Base-by-base conservation (phyloP, 2,888 invertebrate genomes). In the Lepetodrilus schrolli region DNA sequence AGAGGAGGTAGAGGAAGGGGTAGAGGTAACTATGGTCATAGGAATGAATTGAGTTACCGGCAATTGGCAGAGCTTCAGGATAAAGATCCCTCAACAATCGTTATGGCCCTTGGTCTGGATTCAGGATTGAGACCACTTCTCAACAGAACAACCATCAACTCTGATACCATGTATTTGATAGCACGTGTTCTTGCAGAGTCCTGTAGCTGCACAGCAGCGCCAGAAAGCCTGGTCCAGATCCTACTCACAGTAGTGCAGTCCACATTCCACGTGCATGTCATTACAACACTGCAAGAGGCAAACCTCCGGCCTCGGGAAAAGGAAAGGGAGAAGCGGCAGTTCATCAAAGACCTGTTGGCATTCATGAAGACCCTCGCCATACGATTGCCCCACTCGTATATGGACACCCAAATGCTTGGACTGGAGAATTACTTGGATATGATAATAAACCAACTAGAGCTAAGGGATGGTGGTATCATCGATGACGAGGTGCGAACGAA, bases 51-150 rank as follows among this genome's bases (percentile, higher is more conserved):
- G 20, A 37, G 21, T 20, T 37, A 20, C 17, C 17, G 21, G n/a
- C 66, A 66, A 7, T n/a, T 66, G 43, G 21, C 20, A 23, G 66
- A 66, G 20, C 66, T 66, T 0, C 20, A 17, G n/a, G 17, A 20
- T 20, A 66, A 66, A 7, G 66, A 66, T 38, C 38, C 66, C 17
- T 66, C 66, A 21, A n/a, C 20, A 13, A 66, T 66, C 23, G 66
- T 38, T 20, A 38, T 38, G 38, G 4, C 43, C 13, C 23, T 66
- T 8, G 21, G 20, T 20, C 43, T 10, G 10, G 20, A 37, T 20
- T 37, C 37, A 2, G 43, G 38, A 17, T 17, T 38, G 13, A 21
- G 20, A 7, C 13, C 17, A 13, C 23, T 43, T 4, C 43, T 66
- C 2, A 13, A 38, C 21, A 7, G 13, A 37, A 10, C 1, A 7